Evolutionary conservation across 2,113 vertebrate species (phyloP), one percentile per base, ranked within the genome.

Genomic region (Microcebus jonahi): DNA sequence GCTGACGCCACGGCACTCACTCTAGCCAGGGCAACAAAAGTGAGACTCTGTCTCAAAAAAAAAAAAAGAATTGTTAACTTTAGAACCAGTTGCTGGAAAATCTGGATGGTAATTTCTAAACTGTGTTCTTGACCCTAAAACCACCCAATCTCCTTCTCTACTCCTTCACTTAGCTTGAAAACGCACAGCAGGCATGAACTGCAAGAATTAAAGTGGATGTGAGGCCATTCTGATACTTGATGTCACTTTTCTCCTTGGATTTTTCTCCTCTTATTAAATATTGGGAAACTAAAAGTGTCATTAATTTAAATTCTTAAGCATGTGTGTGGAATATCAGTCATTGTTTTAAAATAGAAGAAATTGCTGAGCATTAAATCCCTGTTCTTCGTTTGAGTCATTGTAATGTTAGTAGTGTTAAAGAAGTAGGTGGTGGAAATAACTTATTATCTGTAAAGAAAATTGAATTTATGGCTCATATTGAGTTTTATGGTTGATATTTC

Each of bases 301-400:
- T 82, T 93, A 88, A 86, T 59, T 94, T 79, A 93, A 96, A 55
- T 95, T 93, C 88, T 61, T 85, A 91, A 90, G 67, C 7, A 65
- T 73, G 20, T 79, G 9, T 96, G 6, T 70, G 85, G 36, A 93
- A 68, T 63, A 21, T 18, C 89, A 3, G 53, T 93, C 90, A 15
- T 45, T 77, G 53, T 63, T 88, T 93, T 50, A 93, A 96, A 96
- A 96, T 91, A 86, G 90, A 90, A 20, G 80, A 93, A 31, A 61
- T 70, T 45, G 21, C 48, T 17, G 0, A 75, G 17, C 55, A n/a
- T 27, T 84, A 90, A 81, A 94, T 94, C 81, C 84, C 73, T 94
- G 53, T 61, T 68, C 42, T 18, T 79, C 42, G 1, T 81, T 82
- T 82, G 87, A 93, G 68, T 82, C 77, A 75, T 34, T 55, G 1